These are phyloP conservation scores for Latrodectus geometricus DNA, from an alignment of 1,140 invertebrate genomes.

Conservation along the genomic window DNA sequence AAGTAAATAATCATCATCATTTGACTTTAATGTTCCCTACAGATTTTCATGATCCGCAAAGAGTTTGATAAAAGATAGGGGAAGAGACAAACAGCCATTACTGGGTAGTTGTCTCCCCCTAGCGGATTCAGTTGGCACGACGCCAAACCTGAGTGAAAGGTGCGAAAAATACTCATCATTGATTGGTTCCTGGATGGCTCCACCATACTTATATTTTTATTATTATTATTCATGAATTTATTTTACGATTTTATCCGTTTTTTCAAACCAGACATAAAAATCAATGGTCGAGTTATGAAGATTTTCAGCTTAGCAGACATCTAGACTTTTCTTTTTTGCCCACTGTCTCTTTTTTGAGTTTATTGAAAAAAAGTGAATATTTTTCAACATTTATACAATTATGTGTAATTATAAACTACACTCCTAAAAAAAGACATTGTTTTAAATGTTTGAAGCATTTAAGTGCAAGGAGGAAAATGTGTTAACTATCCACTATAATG, in stretches of 20 bases:
- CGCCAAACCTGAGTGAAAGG: constrained; percentile 55
- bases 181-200: constrained; percentile 38
- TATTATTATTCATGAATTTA: constrained; percentile 33
- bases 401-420: constrained; percentile 37
- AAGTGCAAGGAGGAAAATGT: no score
- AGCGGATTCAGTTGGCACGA: constrained; percentile 49
- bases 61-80: constrained; percentile 33
- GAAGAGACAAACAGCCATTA: constrained; percentile 40
- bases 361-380: neutral
- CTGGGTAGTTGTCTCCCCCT: constrained; percentile 44
- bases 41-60: constrained; percentile 43
- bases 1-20: constrained; percentile 25
- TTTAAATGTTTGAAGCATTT: constrained; percentile 1
- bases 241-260: constrained; percentile 25
- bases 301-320: constrained; percentile 33
- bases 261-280: constrained; percentile 16
- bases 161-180: constrained; percentile 55
- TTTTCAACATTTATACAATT: constrained; percentile 25
- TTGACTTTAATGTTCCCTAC: constrained; percentile 50
- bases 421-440: no score
- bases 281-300: constrained; percentile 55
- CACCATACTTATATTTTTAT: neutral
- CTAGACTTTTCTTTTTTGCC: neutral
- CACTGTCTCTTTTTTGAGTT: neutral
- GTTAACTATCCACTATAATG: no score